Conservation (phyloP, 1,140 invertebrate species). For the Tigriopus japonicus region DNA sequence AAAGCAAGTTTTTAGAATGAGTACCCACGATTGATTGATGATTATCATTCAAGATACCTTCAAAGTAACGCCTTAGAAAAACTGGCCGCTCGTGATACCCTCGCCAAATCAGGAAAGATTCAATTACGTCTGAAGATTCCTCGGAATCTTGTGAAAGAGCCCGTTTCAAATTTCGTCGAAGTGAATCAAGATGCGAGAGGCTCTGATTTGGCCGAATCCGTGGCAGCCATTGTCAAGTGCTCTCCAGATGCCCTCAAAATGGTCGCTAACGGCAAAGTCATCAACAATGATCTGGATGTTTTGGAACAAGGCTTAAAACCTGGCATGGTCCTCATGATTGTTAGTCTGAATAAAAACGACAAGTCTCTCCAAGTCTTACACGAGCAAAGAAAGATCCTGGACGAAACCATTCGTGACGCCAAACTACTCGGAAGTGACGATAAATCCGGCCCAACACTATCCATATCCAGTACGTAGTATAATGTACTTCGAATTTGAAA, state of each 20-base stretch:
- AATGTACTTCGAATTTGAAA: too few species aligned
- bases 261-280: not conserved
- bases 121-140: slow-evolving; percentile 39
- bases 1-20: too few species aligned
- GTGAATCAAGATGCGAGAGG: not conserved
- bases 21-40: slow-evolving; percentile 8
- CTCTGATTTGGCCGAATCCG: not conserved
- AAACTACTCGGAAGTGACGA: slow-evolving; percentile 22
- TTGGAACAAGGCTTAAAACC: slow-evolving; percentile 40
- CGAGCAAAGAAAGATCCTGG: slow-evolving; percentile 29
- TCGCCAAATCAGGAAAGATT: slow-evolving; percentile 41
- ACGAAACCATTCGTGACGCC: slow-evolving; percentile 33
- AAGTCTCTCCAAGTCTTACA: slow-evolving; percentile 23
- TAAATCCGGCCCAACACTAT: not conserved
- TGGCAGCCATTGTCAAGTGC: not conserved
- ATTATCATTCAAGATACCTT: slow-evolving; percentile 29
- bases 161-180: not conserved
- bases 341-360: slow-evolving; percentile 32
- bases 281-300: slow-evolving; percentile 24
- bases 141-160: not conserved
- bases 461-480: too few species aligned
- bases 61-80: slow-evolving; percentile 45
- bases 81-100: slow-evolving; percentile 37
- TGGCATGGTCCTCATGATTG: slow-evolving; percentile 42
- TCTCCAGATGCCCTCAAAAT: not conserved